Evolutionary conservation across 2,888 invertebrate genomes (phyloP), one percentile per base, ranked within the genome.

Genomic region (Diplolepis rosae): DNA sequence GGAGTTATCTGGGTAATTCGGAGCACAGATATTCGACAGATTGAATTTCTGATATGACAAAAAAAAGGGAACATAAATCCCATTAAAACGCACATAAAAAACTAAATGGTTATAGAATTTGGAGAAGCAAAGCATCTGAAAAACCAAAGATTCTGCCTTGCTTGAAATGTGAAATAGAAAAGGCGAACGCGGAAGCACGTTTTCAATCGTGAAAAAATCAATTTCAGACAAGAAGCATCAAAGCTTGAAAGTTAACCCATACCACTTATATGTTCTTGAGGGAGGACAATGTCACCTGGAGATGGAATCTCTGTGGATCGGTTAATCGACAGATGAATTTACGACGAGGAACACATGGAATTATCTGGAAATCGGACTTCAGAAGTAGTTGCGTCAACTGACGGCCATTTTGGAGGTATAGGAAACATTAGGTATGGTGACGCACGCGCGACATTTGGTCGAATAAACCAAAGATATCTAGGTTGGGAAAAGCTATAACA

Each of bases 331-430:
- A 11, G 13, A n/a, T 39, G 22, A 45, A 51, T n/a, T 9, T 65
- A 27, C 13, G 22, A n/a, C 6, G 61, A 65, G 39, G 13, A 27
- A 13, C 11, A 45, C 15, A 68, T 73, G 50, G 65, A 70, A 70
- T 42, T 70, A 28, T 71, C 52, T 69, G 72, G 69, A 66, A 72
- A 72, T 72, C 72, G 70, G 77, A 82, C 82, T 82, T 82, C 84
- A 83, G 82, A 83, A 80, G 79, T 78, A 80, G 78, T 81, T 81
- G 81, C 79, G 80, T 78, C 79, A 82, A 80, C 78, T 77, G 79
- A 70, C 83, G 75, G 86, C 87, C 87, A 87, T 87, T 82, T 87
- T 87, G 86, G 75, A 86, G 78, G 73, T 72, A 73, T 65, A 78
- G 69, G 69, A 81, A 81, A 81, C 82, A 81, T 78, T 77, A 80